Percentiles rank a stretch among this genome's conserved stretches.
Evolutionary conservation across 2,113 vertebrate species (phyloP).

Genomic region (Tachycineta bicolor): DNA sequence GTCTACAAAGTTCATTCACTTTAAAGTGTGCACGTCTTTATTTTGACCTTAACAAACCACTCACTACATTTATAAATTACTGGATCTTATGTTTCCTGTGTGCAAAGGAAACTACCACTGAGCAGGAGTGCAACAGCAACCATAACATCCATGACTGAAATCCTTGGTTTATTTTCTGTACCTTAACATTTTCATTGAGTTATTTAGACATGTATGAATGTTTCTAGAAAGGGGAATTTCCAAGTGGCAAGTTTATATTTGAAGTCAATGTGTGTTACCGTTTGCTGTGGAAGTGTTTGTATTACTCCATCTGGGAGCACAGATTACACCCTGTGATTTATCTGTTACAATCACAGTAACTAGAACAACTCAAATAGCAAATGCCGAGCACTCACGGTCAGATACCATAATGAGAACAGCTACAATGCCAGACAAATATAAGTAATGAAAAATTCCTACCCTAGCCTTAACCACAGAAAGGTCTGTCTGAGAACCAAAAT

Average conservation of each 20-base stretch:
- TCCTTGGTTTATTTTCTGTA: neutral
- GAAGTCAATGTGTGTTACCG: neutral
- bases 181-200: neutral
- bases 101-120: neutral
- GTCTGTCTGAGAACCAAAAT: neutral
- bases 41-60: neutral
- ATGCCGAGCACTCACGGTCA: fast-evolving
- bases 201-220: neutral
- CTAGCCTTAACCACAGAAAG: neutral
- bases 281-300: neutral
- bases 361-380: neutral
- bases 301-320: neutral
- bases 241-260: neutral
- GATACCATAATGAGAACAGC: neutral
- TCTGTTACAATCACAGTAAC: neutral
- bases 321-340: neutral
- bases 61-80: neutral
- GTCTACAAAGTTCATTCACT: neutral
- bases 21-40: neutral
- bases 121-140: neutral
- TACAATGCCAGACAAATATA: neutral
- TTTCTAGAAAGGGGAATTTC: neutral
- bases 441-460: neutral
- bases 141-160: neutral
- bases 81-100: neutral